These are phyloP conservation scores for Azorinus chamasolen DNA, from an alignment of 2,888 invertebrate genomes.

Conservation along the genomic window DNA sequence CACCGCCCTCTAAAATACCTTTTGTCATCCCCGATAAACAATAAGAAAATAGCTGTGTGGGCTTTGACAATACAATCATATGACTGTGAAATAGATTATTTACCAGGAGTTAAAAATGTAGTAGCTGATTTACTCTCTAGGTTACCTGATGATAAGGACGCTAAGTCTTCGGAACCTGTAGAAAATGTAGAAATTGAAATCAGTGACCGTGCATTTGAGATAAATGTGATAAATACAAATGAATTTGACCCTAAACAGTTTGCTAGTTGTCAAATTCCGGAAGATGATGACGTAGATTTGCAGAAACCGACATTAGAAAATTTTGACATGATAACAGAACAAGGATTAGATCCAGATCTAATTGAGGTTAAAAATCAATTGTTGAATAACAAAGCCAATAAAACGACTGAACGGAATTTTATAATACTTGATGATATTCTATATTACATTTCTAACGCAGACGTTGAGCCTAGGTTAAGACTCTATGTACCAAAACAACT, in stretches of 20 bases:
- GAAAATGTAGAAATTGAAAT: no score
- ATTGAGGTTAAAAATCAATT: background rate
- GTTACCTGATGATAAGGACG: slow-evolving; percentile 1
- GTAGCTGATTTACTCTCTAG: slow-evolving; percentile 9
- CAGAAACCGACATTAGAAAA: no score
- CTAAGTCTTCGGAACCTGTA: background rate
- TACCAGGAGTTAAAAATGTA: slow-evolving; percentile 8
- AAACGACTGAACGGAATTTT: background rate
- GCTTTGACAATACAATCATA: slow-evolving; percentile 6
- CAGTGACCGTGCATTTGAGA: background rate
- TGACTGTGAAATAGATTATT: slow-evolving; percentile 7
- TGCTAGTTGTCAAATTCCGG: no score
- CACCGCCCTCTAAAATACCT: slow-evolving; percentile 7
- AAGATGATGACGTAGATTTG: no score
- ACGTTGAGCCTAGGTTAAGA: background rate
- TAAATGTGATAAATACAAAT: slow-evolving; percentile 9
- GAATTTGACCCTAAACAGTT: slow-evolving; percentile 1
- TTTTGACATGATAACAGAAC: slow-evolving; percentile 1
- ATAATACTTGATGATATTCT: slow-evolving; percentile 6
- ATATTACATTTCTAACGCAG: slow-evolving; percentile 9
- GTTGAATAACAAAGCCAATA: background rate
- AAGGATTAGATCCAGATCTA: background rate
- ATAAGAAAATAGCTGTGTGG: slow-evolving; percentile 9
- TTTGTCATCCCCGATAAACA: background rate
- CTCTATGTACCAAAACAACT: slow-evolving; percentile 1